Conservation (phyloP, 2,113 vertebrate species). For the Rissa tridactyla region DNA sequence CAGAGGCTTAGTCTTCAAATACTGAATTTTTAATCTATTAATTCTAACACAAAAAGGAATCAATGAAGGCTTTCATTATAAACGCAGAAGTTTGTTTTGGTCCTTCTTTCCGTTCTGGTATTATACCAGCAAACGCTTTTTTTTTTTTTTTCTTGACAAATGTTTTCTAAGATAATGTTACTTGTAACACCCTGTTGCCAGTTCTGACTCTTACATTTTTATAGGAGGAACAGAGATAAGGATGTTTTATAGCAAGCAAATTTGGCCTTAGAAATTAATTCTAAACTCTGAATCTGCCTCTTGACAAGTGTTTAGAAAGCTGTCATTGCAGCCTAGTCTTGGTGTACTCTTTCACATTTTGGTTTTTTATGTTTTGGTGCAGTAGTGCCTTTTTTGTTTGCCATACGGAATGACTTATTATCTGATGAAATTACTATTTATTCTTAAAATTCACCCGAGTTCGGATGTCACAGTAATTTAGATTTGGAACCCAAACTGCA, state of each 20-base stretch:
- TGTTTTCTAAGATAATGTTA: conserved; percentile 33
- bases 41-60: neutral
- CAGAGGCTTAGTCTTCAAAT: neutral
- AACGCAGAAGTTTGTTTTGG: neutral
- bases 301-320: neutral
- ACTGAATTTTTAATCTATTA: neutral
- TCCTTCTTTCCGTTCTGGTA: neutral
- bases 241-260: neutral
- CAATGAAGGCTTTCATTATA: neutral
- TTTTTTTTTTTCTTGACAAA: neutral
- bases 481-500: neutral
- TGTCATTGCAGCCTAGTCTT: neutral
- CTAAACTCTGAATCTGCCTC: neutral
- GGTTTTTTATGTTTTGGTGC: neutral
- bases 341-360: neutral
- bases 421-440: neutral
- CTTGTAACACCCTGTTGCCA: neutral
- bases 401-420: neutral
- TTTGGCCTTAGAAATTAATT: neutral
- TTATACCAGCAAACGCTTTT: neutral
- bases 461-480: neutral
- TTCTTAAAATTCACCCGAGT: neutral
- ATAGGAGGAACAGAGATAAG: neutral
- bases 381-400: neutral
- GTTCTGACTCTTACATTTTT: neutral